A percentile compares a stretch with the other conserved stretches of the same genome.
phyloP scores from a whole-genome alignment of 2,888 invertebrate genomes.

The Tortricodes alternella region DNA sequence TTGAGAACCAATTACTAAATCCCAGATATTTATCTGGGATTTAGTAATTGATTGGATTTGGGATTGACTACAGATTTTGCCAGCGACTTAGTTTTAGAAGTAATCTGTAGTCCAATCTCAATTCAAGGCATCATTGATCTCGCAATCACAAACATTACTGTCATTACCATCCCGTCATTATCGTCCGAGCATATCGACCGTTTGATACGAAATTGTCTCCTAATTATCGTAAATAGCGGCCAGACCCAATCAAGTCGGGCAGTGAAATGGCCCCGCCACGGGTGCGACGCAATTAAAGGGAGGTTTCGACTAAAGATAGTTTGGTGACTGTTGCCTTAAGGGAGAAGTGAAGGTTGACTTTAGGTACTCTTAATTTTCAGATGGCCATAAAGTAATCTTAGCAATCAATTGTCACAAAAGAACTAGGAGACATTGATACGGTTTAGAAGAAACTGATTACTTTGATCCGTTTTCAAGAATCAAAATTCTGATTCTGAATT shows the following conservation, averaged over 20 bases:
- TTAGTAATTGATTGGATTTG: too few relatives aligned
- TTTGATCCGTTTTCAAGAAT: too few relatives aligned
- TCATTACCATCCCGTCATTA: constrained; percentile 7
- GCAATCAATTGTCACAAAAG: too few relatives aligned
- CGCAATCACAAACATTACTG: constrained; percentile 1
- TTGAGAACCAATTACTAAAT: too few relatives aligned
- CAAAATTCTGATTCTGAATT: too few relatives aligned
- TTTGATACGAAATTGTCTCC: constrained; percentile 22
- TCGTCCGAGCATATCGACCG: constrained; percentile 8
- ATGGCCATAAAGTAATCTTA: too few relatives aligned
- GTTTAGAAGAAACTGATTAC: too few relatives aligned
- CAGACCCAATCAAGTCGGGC: constrained; percentile 21
- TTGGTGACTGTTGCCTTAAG: neutral
- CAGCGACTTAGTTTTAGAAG: too few relatives aligned
- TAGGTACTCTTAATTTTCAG: too few relatives aligned
- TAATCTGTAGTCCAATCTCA: neutral
- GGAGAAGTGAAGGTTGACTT: neutral
- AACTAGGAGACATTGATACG: too few relatives aligned
- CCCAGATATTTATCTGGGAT: too few relatives aligned
- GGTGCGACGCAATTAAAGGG: neutral
- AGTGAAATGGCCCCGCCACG: neutral
- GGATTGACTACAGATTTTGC: too few relatives aligned
- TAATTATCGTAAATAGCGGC: constrained; percentile 27
- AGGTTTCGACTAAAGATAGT: constrained; percentile 2
- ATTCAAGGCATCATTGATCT: neutral